Conservation (phyloP, 1,140 invertebrate genomes). For the Platorchestia sp. region DNA sequence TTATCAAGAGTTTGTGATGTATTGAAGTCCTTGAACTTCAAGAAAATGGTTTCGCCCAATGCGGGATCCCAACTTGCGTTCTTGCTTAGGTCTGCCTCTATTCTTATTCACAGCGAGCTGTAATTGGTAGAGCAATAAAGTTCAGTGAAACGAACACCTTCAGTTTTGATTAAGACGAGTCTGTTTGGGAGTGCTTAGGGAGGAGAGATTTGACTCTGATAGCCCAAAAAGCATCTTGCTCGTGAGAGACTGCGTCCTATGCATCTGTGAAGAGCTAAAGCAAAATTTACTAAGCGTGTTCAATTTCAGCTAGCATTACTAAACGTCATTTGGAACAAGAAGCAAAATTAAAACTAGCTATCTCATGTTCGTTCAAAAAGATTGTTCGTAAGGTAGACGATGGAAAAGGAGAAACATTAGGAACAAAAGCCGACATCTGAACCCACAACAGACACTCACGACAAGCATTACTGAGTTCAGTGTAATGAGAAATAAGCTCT, state of each 20-base stretch:
- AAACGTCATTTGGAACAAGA: background rate
- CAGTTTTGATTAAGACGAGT: conserved; percentile 24
- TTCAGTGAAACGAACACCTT: conserved; percentile 21
- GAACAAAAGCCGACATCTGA: too few species aligned
- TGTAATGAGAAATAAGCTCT: too few species aligned
- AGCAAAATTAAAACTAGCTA: background rate
- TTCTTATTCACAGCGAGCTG: background rate
- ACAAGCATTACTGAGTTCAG: too few species aligned
- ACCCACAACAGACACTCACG: too few species aligned
- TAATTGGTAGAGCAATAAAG: background rate
- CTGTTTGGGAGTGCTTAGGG: background rate
- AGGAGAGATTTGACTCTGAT: background rate
- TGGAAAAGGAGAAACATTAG: too few species aligned
- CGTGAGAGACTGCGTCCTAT: background rate
- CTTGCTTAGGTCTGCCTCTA: background rate
- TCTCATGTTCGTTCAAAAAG: too few species aligned
- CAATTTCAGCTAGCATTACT: background rate
- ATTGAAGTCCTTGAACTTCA: background rate
- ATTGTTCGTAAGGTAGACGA: too few species aligned
- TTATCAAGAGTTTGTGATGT: background rate
- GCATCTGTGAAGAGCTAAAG: background rate
- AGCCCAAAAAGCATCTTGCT: background rate
- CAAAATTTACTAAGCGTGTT: background rate
- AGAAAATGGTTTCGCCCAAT: background rate
- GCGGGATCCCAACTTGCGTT: background rate